phyloP scores from a whole-genome alignment of 2,113 vertebrate species.

The Coracopsis vasa region DNA sequence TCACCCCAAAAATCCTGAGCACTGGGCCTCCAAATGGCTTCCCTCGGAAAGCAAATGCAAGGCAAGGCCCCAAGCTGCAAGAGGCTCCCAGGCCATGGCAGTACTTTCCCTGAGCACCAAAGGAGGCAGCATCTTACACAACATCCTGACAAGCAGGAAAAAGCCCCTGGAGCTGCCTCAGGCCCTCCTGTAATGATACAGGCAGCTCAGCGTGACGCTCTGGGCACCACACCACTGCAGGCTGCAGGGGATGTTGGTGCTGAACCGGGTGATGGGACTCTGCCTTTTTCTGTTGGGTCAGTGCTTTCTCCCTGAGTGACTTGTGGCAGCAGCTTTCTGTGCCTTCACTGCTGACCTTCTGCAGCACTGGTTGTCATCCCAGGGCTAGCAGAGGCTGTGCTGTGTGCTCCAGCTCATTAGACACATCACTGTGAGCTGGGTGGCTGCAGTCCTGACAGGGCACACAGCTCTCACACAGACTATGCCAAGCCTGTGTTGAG shows the following conservation, averaged over 20 bases:
- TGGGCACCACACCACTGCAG: neutral
- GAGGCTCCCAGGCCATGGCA: neutral
- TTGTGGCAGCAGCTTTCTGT: neutral
- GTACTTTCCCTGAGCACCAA: neutral
- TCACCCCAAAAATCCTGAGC: too few species aligned
- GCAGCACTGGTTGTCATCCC: neutral
- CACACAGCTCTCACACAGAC: fast-evolving
- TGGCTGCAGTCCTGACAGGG: neutral
- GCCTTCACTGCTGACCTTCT: fast-evolving
- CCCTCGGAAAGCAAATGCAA: neutral
- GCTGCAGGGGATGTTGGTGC: neutral
- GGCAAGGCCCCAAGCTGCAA: neutral
- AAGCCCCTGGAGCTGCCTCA: neutral
- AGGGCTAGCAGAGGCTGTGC: neutral
- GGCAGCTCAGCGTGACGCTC: neutral
- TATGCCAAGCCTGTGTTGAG: neutral
- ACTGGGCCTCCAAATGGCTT: too few species aligned
- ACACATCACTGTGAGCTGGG: neutral
- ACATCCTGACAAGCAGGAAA: neutral
- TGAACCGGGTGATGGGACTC: neutral
- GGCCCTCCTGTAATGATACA: neutral
- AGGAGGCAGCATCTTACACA: neutral
- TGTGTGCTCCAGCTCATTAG: neutral
- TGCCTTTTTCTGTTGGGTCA: neutral
- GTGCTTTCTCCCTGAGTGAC: neutral